phyloP scores from a whole-genome alignment of 2,888 invertebrate genomes.

The Podotricha telesiphe region DNA sequence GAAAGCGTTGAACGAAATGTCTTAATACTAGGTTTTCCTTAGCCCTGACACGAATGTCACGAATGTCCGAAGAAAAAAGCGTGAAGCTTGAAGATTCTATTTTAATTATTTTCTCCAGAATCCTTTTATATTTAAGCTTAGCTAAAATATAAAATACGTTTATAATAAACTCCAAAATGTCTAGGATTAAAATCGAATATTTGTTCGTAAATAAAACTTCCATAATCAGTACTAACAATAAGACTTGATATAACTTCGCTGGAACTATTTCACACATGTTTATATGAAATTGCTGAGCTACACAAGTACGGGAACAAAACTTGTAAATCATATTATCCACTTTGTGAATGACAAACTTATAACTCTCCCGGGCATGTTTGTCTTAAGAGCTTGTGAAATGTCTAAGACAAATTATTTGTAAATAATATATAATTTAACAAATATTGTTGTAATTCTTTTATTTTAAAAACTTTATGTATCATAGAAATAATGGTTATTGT shows the following conservation, averaged over 20 bases:
- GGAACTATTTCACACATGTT: not conserved
- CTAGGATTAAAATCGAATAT: not conserved
- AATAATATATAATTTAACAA: not conserved
- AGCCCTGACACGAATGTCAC: too few species aligned
- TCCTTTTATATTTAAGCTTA: not conserved
- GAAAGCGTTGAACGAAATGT: too few species aligned
- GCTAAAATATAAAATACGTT: not conserved
- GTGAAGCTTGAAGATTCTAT: too few species aligned
- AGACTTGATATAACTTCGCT: not conserved
- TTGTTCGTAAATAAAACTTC: not conserved
- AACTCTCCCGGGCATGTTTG: slow-evolving; percentile 22
- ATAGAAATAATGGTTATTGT: too few species aligned
- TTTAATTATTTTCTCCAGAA: too few species aligned
- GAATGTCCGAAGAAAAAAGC: too few species aligned
- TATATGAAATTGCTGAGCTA: slow-evolving; percentile 3
- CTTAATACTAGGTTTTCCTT: too few species aligned
- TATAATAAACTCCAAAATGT: not conserved
- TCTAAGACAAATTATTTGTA: slow-evolving; percentile 2
- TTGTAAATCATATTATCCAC: slow-evolving; percentile 14
- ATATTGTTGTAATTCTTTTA: not conserved
- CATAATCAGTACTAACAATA: not conserved
- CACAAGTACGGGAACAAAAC: slow-evolving; percentile 16
- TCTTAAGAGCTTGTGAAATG: slow-evolving; percentile 17
- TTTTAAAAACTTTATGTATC: too few species aligned
- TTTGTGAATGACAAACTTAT: slow-evolving; percentile 19